Evolutionary conservation across 1,140 invertebrate species (phyloP).

Genomic region (Phthorimaea operculella): DNA sequence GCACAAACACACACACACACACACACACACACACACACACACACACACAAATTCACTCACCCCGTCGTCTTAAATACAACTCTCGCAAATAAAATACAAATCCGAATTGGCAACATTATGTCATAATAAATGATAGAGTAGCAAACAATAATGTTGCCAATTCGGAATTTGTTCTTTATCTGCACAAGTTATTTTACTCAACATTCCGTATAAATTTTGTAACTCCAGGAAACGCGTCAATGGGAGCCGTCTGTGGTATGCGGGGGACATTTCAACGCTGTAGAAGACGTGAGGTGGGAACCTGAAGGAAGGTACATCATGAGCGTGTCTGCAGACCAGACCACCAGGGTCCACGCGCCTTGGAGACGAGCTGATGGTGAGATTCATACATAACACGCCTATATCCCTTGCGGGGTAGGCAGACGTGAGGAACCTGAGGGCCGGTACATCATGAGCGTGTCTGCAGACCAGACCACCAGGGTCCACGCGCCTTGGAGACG

Average conservation of each 20-base stretch:
- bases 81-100: too few species aligned
- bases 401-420: too few species aligned
- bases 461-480: constrained; percentile 90
- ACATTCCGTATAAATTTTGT: not conserved
- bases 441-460: constrained; percentile 78
- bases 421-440: constrained; percentile 82
- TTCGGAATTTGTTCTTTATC: too few species aligned
- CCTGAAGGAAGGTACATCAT: constrained; percentile 79
- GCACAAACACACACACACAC: too few species aligned
- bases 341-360: constrained; percentile 88
- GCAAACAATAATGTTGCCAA: too few species aligned
- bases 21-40: too few species aligned
- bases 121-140: too few species aligned
- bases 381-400: too few species aligned
- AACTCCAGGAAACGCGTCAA: constrained; percentile 39
- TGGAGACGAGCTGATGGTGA: constrained; percentile 70
- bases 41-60: too few species aligned
- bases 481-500: constrained; percentile 85
- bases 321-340: constrained; percentile 87
- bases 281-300: constrained; percentile 91
- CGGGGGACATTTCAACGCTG: constrained; percentile 88
- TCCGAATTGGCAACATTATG: too few species aligned
- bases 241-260: constrained; percentile 81
- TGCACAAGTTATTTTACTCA: too few species aligned
- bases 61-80: too few species aligned